phyloP scores from a whole-genome alignment of 2,888 invertebrate species.

The Heliothis peltigera region DNA sequence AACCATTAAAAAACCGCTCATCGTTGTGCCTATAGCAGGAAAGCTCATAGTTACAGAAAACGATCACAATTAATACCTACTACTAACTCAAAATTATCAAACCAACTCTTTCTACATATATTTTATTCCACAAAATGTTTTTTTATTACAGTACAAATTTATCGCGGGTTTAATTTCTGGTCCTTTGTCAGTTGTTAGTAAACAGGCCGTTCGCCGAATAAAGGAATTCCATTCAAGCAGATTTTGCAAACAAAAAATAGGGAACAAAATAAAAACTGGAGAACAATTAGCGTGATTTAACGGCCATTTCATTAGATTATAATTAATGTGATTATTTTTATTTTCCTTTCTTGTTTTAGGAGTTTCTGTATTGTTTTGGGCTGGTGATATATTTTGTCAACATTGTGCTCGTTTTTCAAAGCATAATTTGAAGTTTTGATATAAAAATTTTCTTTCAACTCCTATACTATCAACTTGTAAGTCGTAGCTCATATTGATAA shows the following conservation, averaged over 20 bases:
- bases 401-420: background rate
- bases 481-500: too few relatives aligned
- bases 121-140: conserved; percentile 58
- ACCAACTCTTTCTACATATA: conserved; percentile 46
- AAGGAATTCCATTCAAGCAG: conserved; percentile 87
- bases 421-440: background rate
- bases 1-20: too few relatives aligned
- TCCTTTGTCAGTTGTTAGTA: conserved; percentile 86
- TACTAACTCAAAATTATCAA: conserved; percentile 28
- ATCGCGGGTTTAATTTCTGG: conserved; percentile 86
- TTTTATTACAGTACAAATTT: conserved; percentile 75
- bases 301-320: conserved; percentile 86
- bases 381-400: conserved; percentile 6
- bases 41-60: background rate
- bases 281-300: conserved; percentile 89
- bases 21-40: too few relatives aligned
- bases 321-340: conserved; percentile 83
- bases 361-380: conserved; percentile 52
- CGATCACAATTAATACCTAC: too few relatives aligned
- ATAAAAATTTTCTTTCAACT: too few relatives aligned
- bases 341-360: conserved; percentile 61
- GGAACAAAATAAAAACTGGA: conserved; percentile 86
- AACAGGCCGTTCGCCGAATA: conserved; percentile 87
- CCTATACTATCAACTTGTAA: too few relatives aligned
- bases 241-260: conserved; percentile 78